Conservation (phyloP, 1,140 invertebrate species). For the Platyscapa corneri region DNA sequence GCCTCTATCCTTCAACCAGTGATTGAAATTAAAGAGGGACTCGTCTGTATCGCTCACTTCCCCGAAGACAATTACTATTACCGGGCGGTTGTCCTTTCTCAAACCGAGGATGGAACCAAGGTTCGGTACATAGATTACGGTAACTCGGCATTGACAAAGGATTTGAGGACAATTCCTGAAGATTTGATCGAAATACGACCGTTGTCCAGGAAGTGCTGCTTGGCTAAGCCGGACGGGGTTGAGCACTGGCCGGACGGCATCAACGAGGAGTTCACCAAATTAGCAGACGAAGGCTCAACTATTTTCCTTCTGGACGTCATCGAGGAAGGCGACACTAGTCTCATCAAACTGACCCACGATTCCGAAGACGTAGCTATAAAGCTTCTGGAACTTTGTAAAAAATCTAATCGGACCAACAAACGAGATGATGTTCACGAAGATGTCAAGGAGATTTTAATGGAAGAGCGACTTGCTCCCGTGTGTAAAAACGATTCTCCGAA, state of each 20-base stretch:
- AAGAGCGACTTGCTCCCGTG: slow-evolving; percentile 64
- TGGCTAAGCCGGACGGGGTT: slow-evolving; percentile 60
- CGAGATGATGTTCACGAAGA: slow-evolving; percentile 62
- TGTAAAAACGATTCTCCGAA: slow-evolving; percentile 71
- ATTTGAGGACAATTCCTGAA: slow-evolving; percentile 67
- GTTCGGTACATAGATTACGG: slow-evolving; percentile 79
- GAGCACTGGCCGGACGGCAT: slow-evolving; percentile 65
- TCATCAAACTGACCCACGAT: slow-evolving; percentile 79
- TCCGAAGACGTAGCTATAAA: slow-evolving; percentile 77
- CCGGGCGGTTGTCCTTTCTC: slow-evolving; percentile 72
- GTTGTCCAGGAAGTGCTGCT: slow-evolving; percentile 68
- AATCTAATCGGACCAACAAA: not conserved
- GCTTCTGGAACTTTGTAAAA: slow-evolving; percentile 66
- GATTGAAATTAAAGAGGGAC: slow-evolving; percentile 73
- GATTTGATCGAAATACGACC: slow-evolving; percentile 65
- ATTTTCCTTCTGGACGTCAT: slow-evolving; percentile 67
- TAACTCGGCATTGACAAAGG: slow-evolving; percentile 67
- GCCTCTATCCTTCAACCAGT: slow-evolving; percentile 73
- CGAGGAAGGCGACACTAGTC: slow-evolving; percentile 78
- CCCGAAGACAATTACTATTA: slow-evolving; percentile 80
- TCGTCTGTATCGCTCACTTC: slow-evolving; percentile 79
- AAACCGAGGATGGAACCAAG: slow-evolving; percentile 58
- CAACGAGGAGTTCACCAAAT: slow-evolving; percentile 59
- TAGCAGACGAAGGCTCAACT: slow-evolving; percentile 66
- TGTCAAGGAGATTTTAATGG: slow-evolving; percentile 39